phyloP scores from a whole-genome alignment of 2,113 vertebrate species.

The Carassius gibelio region DNA sequence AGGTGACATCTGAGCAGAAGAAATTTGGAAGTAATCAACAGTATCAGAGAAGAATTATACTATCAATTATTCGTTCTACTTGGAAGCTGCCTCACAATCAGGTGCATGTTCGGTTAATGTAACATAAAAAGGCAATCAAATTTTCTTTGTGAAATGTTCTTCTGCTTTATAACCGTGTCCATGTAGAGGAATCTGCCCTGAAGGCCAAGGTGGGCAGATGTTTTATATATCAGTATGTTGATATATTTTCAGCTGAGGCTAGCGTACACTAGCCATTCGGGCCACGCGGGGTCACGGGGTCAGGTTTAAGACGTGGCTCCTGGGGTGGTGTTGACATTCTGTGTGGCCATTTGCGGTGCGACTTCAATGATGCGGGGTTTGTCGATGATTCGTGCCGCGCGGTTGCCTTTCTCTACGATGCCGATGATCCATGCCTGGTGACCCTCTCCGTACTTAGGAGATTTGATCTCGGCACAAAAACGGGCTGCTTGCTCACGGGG shows the following conservation, averaged over 20 bases:
- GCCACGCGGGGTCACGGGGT: slow-evolving; percentile 53
- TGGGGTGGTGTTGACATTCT: slow-evolving; percentile 95
- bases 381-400: slow-evolving; percentile 96
- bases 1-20: slow-evolving; percentile 76
- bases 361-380: slow-evolving; percentile 99
- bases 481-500: slow-evolving; percentile 95
- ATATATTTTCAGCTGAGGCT: slow-evolving; percentile 83
- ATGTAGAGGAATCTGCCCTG: slow-evolving; percentile 77
- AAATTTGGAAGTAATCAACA: slow-evolving; percentile 96
- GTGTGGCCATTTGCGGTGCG: slow-evolving; percentile 93
- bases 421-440: slow-evolving; percentile 99
- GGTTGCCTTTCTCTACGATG: slow-evolving; percentile 98
- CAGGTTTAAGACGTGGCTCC: slow-evolving; percentile 91
- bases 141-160: slow-evolving; percentile 74
- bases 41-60: slow-evolving; percentile 74
- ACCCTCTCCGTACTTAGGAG: slow-evolving; percentile 96
- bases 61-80: slow-evolving; percentile 70
- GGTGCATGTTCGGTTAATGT: slow-evolving; percentile 88
- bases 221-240: slow-evolving; percentile 59
- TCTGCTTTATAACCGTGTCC: slow-evolving; percentile 77
- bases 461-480: slow-evolving; percentile 98
- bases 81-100: slow-evolving; percentile 88
- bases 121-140: slow-evolving; percentile 88
- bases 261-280: slow-evolving; percentile 80
- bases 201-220: slow-evolving; percentile 79